These are phyloP conservation scores for Tenualosa ilisha DNA, from an alignment of 2,797 vertebrate genomes.

Conservation along the genomic window DNA sequence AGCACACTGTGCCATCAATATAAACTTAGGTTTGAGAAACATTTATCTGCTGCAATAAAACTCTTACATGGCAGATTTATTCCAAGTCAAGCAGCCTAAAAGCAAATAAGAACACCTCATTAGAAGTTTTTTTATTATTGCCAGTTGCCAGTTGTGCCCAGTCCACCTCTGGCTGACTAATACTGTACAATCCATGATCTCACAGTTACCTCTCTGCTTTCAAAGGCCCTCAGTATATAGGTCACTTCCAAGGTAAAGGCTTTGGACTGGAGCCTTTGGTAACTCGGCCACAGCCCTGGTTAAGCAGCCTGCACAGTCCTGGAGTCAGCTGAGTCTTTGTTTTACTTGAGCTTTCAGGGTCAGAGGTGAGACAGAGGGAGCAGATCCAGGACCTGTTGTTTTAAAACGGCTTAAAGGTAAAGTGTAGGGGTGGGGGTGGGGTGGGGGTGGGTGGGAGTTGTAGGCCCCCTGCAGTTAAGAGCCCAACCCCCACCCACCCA, in stretches of 20 bases:
- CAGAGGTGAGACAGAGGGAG: background rate
- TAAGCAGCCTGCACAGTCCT: background rate
- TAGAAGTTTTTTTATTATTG: background rate
- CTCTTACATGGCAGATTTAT: background rate
- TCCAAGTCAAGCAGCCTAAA: background rate
- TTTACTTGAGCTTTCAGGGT: background rate
- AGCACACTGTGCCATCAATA: background rate
- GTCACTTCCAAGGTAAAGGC: no score
- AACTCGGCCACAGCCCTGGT: background rate
- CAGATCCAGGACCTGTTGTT: background rate
- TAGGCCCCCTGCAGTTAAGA: no score
- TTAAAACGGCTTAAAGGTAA: background rate
- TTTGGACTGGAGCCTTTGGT: background rate
- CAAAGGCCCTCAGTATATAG: background rate
- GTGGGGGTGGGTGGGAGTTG: background rate
- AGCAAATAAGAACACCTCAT: background rate
- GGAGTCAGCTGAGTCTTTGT: background rate
- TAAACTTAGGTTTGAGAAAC: background rate
- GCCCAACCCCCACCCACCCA: background rate
- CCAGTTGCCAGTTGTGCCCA: no score
- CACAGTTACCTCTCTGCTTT: background rate
- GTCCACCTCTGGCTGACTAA: background rate
- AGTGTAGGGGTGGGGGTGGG: no score
- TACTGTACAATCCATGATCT: background rate
- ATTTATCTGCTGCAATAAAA: background rate